Percentiles rank a stretch among this genome's conserved stretches.
Conservation (phyloP, 2,888 invertebrate genomes). For the Crocallis elinguaria region DNA sequence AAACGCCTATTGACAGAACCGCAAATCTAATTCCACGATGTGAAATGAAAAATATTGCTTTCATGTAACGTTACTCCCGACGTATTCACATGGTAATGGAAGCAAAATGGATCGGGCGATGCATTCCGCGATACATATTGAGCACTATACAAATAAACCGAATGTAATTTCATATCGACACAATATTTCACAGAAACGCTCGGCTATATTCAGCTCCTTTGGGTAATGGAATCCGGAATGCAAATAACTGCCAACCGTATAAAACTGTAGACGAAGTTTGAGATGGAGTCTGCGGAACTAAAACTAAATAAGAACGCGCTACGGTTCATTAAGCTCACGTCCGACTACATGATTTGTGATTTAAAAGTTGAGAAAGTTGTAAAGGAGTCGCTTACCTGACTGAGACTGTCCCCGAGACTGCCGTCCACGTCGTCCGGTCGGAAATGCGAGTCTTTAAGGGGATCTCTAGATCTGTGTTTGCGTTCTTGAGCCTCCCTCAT, state of each 20-base stretch:
- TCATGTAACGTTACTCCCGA: constrained; percentile 57
- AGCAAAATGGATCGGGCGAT: constrained; percentile 53
- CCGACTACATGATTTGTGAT: constrained; percentile 50
- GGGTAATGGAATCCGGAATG: constrained; percentile 56
- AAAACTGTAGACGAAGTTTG: constrained; percentile 50
- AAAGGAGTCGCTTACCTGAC: constrained; percentile 67
- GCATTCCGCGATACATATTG: constrained; percentile 44
- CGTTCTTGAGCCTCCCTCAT: constrained; percentile 76
- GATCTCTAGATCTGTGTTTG: constrained; percentile 62
- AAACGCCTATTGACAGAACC: constrained; percentile 57
- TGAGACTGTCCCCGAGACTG: constrained; percentile 79
- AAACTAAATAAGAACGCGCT: constrained; percentile 53
- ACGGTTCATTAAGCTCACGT: constrained; percentile 67
- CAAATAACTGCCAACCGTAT: constrained; percentile 54
- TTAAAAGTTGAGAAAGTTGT: constrained; percentile 45
- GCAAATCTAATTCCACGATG: constrained; percentile 67
- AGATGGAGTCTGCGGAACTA: constrained; percentile 56
- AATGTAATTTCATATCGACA: constrained; percentile 53
- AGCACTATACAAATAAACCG: constrained; percentile 48
- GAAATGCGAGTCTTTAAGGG: constrained; percentile 66
- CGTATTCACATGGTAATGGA: constrained; percentile 67
- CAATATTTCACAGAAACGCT: constrained; percentile 44
- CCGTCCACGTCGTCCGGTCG: constrained; percentile 74
- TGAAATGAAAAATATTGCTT: constrained; percentile 70
- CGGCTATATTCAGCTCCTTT: constrained; percentile 38